Base-by-base conservation (phyloP, 2,113 vertebrate species). In the Athene cunicularia region DNA sequence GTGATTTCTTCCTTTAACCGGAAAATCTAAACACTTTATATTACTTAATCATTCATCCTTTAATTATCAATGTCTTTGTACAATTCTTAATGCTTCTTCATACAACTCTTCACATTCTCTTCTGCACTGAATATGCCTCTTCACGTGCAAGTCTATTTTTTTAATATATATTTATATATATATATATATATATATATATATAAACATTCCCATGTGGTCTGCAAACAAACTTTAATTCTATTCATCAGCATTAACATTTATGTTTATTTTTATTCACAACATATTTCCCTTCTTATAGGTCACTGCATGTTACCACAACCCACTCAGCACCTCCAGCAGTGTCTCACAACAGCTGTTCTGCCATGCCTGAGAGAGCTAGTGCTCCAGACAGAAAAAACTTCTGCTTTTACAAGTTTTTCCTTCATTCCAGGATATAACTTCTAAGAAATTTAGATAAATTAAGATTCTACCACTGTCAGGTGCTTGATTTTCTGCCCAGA, bases 331-430 rank as follows among this genome's bases (percentile, higher is more conserved):
- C 59, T 84, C 84, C 92, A 93, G 76, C 50, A 77, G n/a, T 35
- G 41, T 56, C 55, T 94, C 93, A 76, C 20, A 91, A 77, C 86
- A 95, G 74, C 70, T 93, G 84, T 71, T 94, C 76, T 56, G 24
- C 50, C 12, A 2, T 64, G 68, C 68, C 68, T 52, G 12, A 84
- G 76, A 71, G n/a, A 63, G 28, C 47, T 93, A 68, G 27, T 63
- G 23, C 37, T 88, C 30, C 49, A 68, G 39, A 47, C 30, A 71
- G 3, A n/a, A 80, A 71, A 80, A 71, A 12, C 17, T 52, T 63
- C 9, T 58, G 19, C 11, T 11, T 92, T 76, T 64, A 12, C 9
- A 73, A 64, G 23, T 22, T 45, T 62, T 47, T 35, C 13, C 12
- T 76, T 82, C 74, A 64, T 82, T 80, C 3, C 8, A 76, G 30